Evolutionary conservation across 2,113 vertebrate species (phyloP), one percentile per base, ranked within the genome.

Genomic region (Lycaon pictus): DNA sequence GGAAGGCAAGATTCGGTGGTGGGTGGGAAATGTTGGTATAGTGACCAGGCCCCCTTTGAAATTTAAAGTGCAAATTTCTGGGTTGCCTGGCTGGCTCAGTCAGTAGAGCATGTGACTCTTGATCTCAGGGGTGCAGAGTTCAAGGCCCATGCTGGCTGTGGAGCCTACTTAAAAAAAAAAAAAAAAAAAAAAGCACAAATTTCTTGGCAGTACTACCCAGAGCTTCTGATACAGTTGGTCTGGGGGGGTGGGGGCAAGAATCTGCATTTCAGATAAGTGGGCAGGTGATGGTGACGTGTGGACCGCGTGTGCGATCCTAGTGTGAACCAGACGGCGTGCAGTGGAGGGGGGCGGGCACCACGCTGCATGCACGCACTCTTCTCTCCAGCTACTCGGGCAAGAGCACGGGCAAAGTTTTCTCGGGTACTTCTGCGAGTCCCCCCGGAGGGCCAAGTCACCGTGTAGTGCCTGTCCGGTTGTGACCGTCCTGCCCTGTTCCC

Each of bases 361-460:
- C 6, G 1, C 0, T 6, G 37, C 22, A 3, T 2, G 4, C 32
- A 80, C 11, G 1, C 1, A 1, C 8, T 27, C 19, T 69, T 74
- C 53, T 35, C 20, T 77, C 37, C 25, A 29, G 76, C 20, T 9
- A 23, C 32, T 58, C 13, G 0, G 16, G 22, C 53, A 25, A 27
- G n/a, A 53, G n/a, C 5, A 11, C 43, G 19, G 0, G 29, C 23
- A 22, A 22, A 15, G 27, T 20, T 72, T 43, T 51, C 67, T 32
- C 7, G 0, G 12, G 43, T 11, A 15, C 4, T 80, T 37, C 35
- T 35, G 79, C 48, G 60, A 12, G 29, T 7, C 1, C 15, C 35
- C 27, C 53, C 37, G 19, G 10, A 65, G 51, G 11, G 37, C 58
- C n/a, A 5, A 2, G 12, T 27, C 77, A 32, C 71, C 2, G 35